Conservation (phyloP, 1,140 invertebrate species). For the Drosophila insularis region DNA sequence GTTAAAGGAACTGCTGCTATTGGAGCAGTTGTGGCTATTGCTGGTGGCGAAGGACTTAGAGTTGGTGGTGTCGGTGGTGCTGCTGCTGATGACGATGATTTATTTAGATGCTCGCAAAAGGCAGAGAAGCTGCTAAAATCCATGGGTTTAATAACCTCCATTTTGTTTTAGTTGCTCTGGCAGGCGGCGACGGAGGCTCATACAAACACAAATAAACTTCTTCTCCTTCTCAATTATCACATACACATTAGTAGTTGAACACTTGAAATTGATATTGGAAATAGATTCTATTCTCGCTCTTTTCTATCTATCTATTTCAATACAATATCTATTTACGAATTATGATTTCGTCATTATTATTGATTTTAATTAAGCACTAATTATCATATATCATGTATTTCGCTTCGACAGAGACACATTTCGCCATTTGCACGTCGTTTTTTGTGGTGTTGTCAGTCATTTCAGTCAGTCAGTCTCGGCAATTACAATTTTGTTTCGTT, state of each 20-base stretch:
- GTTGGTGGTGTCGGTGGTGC: not conserved
- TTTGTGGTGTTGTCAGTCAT: conserved; percentile 20
- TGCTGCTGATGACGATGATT: conserved; percentile 64
- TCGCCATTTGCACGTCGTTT: conserved; percentile 61
- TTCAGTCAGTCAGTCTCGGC: conserved; percentile 53
- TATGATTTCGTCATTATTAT: conserved; percentile 68
- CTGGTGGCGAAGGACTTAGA: conserved; percentile 16
- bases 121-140: conserved; percentile 81
- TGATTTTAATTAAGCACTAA: conserved; percentile 80
- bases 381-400: conserved; percentile 64
- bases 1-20: conserved; percentile 41
- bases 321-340: conserved; percentile 7
- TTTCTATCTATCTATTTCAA: not conserved
- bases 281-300: conserved; percentile 47
- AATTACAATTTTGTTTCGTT: conserved; percentile 62
- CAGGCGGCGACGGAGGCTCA: conserved; percentile 11
- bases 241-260: conserved; percentile 11
- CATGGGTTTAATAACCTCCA: conserved; percentile 82
- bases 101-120: conserved; percentile 81
- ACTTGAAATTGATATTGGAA: conserved; percentile 52
- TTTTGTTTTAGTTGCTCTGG: conserved; percentile 39
- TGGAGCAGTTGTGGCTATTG: conserved; percentile 29
- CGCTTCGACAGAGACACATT: conserved; percentile 47
- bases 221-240: conserved; percentile 31
- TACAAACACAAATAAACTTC: conserved; percentile 9